phyloP scores from a whole-genome alignment of 2,888 invertebrate genomes.

The Noctua fimbriata region DNA sequence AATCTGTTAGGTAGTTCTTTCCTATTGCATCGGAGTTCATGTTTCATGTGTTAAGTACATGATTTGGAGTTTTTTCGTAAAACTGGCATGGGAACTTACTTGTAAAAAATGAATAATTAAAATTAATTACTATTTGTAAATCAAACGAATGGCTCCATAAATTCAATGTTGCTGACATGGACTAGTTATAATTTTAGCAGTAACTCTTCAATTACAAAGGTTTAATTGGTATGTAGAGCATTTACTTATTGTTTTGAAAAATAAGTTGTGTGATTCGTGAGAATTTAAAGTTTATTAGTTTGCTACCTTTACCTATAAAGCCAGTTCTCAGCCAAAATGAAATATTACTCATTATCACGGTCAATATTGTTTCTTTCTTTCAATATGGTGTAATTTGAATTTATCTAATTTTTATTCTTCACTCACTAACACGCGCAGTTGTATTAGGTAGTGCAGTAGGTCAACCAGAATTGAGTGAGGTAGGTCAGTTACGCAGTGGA shows the following conservation, averaged over 20 bases:
- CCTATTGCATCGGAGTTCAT: background rate
- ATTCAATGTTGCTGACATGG: background rate
- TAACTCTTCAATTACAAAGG: constrained; percentile 22
- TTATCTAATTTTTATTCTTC: background rate
- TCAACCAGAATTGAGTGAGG: background rate
- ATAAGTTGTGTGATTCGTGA: background rate
- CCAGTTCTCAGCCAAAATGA: background rate
- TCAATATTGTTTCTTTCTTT: background rate
- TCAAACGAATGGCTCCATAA: constrained; percentile 3
- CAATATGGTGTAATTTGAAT: background rate
- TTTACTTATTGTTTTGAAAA: constrained; percentile 13
- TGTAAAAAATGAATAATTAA: background rate
- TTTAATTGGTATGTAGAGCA: constrained; percentile 11
- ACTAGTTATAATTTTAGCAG: background rate
- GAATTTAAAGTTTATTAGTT: constrained; percentile 1
- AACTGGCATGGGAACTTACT: background rate
- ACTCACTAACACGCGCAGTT: no score
- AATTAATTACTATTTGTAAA: background rate
- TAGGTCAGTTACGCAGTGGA: constrained; percentile 2
- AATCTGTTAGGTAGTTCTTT: background rate
- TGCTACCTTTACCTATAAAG: background rate
- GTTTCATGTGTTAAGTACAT: background rate
- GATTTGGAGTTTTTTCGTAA: background rate
- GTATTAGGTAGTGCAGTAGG: background rate
- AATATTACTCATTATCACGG: no score